Evolutionary conservation across 2,888 invertebrate genomes (phyloP).

Genomic region (Mythimna lalbum): DNA sequence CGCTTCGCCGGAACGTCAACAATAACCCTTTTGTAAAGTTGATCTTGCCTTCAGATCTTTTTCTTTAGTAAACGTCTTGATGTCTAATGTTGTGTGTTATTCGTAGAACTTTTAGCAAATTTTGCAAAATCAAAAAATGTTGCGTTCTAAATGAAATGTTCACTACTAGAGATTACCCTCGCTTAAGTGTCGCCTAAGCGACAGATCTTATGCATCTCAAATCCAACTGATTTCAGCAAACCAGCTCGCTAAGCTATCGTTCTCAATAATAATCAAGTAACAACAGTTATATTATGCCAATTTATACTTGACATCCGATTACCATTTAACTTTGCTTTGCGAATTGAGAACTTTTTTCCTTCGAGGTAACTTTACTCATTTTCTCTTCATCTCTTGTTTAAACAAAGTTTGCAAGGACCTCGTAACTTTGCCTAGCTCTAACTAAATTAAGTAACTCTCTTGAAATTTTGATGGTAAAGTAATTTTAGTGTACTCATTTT

Average conservation of each 20-base stretch:
- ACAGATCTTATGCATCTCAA: too few relatives aligned
- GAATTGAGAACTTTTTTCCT: conserved; percentile 80
- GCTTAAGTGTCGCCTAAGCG: too few relatives aligned
- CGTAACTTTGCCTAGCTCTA: conserved; percentile 78
- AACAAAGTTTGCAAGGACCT: conserved; percentile 81
- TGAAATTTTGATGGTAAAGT: conserved; percentile 80
- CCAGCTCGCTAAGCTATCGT: too few relatives aligned
- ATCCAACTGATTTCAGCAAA: too few relatives aligned
- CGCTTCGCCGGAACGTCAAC: conserved; percentile 71
- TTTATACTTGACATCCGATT: conserved; percentile 75
- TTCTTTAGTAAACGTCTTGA: conserved; percentile 55
- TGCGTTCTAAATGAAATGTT: background rate
- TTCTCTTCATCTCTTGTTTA: conserved; percentile 84
- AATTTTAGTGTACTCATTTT: conserved; percentile 65
- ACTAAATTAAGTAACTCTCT: conserved; percentile 81
- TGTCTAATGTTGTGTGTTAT: conserved; percentile 59
- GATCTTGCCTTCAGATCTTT: conserved; percentile 44
- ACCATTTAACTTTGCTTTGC: conserved; percentile 80
- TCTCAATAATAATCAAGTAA: conserved; percentile 31
- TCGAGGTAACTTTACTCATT: conserved; percentile 86
- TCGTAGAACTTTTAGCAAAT: conserved; percentile 35
- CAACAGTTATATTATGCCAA: conserved; percentile 11
- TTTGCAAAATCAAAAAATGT: background rate
- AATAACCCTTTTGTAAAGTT: conserved; percentile 73
- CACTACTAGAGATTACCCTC: too few relatives aligned